phyloP scores from a whole-genome alignment of 1,140 invertebrate genomes.

The Bilobella aurantiaca region DNA sequence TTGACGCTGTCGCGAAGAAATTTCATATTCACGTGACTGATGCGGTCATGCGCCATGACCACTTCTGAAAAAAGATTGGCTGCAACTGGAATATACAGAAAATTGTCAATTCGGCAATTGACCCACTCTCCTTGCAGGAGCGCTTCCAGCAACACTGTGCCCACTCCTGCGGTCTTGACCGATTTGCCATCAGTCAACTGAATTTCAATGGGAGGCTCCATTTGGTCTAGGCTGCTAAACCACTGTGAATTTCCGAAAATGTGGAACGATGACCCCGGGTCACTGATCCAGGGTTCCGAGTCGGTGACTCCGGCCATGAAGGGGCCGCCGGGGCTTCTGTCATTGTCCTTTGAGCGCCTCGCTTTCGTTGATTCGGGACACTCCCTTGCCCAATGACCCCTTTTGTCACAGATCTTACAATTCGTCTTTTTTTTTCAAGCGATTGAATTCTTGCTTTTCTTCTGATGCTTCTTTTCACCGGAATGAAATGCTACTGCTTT shows the following conservation, averaged over 20 bases:
- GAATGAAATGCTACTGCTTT: no score
- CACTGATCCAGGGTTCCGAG: background rate
- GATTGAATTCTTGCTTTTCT: no score
- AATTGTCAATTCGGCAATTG: background rate
- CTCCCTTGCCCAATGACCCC: background rate
- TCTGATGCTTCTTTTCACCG: no score
- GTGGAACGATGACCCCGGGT: background rate
- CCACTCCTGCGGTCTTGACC: background rate
- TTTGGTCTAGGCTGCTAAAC: background rate
- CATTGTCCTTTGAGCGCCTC: no score
- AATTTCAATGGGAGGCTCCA: background rate
- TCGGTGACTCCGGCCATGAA: background rate
- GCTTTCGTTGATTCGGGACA: no score
- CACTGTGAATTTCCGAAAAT: background rate
- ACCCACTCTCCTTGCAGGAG: slow-evolving; percentile 1
- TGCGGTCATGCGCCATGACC: slow-evolving; percentile 18
- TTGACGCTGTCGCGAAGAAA: slow-evolving; percentile 14
- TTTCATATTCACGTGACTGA: slow-evolving; percentile 17
- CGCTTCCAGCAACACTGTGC: background rate
- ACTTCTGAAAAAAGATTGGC: slow-evolving; percentile 25
- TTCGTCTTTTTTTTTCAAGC: background rate
- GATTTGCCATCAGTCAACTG: background rate
- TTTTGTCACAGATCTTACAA: background rate
- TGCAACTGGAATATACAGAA: slow-evolving; percentile 17
- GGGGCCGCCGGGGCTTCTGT: background rate